These are phyloP conservation scores for Gnathonemus echidnorhynchus DNA, from an alignment of 2,113 vertebrate genomes.

Conservation along the genomic window DNA sequence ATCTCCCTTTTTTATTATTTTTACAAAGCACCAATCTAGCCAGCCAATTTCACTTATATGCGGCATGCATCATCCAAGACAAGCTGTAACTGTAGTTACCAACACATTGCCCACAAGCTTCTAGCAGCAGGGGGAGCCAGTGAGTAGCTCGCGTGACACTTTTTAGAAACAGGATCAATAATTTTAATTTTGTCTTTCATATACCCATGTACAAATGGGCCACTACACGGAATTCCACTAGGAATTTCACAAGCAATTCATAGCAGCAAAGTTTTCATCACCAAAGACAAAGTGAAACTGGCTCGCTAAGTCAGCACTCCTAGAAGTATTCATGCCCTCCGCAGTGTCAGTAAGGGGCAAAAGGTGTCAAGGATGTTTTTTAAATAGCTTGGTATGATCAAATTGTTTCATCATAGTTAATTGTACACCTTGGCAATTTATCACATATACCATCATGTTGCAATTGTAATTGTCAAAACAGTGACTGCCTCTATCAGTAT, in stretches of 20 bases:
- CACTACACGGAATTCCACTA: not conserved
- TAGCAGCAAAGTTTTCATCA: not conserved
- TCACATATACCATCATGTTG: not conserved
- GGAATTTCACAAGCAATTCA: not conserved
- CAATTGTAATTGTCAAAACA: not conserved
- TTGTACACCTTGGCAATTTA: not conserved
- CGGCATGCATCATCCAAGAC: not conserved
- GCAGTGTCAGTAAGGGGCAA: too few relatives aligned
- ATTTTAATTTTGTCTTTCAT: not conserved
- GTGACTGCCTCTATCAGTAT: not conserved
- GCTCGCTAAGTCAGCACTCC: too few relatives aligned
- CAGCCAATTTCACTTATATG: not conserved
- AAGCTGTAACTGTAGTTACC: not conserved
- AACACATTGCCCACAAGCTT: not conserved
- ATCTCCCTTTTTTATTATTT: not conserved
- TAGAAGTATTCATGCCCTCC: too few relatives aligned
- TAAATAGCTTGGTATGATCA: not conserved
- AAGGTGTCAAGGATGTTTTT: not conserved
- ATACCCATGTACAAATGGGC: not conserved
- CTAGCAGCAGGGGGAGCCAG: not conserved
- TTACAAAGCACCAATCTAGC: not conserved
- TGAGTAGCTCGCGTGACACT: not conserved
- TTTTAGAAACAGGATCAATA: not conserved
- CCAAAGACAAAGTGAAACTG: not conserved
- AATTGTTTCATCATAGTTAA: not conserved